Conservation (phyloP, 2,797 vertebrate species). For the Euthynnus affinis region DNA sequence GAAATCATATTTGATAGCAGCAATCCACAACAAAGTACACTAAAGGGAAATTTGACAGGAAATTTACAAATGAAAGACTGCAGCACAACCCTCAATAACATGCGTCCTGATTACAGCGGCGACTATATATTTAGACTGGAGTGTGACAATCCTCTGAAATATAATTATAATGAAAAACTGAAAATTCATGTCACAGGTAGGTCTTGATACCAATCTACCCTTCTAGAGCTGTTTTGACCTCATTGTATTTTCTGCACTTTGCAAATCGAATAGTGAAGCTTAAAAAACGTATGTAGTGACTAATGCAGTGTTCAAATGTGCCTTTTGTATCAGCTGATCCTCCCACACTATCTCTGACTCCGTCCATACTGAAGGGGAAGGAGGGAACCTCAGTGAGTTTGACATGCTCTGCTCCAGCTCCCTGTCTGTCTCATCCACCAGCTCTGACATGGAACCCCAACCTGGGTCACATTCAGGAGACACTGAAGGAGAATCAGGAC, state of each 20-base stretch:
- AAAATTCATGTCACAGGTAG: constrained; percentile 37
- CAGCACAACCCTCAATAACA: constrained; percentile 42
- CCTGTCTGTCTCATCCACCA: constrained; percentile 46
- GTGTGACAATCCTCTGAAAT: accelerated
- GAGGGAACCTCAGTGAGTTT: constrained; percentile 62
- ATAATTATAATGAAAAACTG: too few species aligned
- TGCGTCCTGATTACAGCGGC: accelerated
- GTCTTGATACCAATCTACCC: neutral
- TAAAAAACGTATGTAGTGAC: neutral
- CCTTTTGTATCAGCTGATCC: constrained; percentile 23
- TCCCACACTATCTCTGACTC: constrained; percentile 28
- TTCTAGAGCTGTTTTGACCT: too few species aligned
- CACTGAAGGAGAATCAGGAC: constrained; percentile 50
- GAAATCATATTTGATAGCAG: neutral
- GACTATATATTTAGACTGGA: constrained; percentile 6
- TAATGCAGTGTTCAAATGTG: neutral
- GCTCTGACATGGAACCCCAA: constrained; percentile 49
- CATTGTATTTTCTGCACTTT: neutral
- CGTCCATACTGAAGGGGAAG: constrained; percentile 20
- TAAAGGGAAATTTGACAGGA: neutral
- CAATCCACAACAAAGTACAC: too few species aligned
- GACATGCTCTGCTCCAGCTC: constrained; percentile 61
- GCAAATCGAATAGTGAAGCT: neutral
- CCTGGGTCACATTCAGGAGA: constrained; percentile 50
- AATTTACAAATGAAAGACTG: constrained; percentile 27